These are phyloP conservation scores for Heteromormyrus szaboi DNA, from an alignment of 2,797 vertebrate species.

Conservation along the genomic window DNA sequence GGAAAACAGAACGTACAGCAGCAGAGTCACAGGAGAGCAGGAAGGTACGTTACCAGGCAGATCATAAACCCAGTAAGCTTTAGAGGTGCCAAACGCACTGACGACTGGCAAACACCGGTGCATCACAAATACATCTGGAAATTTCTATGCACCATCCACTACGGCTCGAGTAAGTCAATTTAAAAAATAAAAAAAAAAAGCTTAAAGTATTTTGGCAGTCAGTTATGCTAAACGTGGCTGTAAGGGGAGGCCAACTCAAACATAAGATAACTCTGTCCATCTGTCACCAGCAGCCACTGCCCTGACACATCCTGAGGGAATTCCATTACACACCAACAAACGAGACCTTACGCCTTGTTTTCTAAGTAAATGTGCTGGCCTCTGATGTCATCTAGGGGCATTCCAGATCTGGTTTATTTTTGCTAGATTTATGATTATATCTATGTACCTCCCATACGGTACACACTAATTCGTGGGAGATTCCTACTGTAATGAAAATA, in stretches of 20 bases:
- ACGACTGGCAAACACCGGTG: neutral
- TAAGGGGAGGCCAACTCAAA: neutral
- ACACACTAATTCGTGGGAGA: neutral
- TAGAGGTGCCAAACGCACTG: neutral
- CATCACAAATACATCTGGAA: neutral
- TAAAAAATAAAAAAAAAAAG: neutral
- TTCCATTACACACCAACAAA: neutral
- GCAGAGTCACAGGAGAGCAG: neutral
- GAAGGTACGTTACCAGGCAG: neutral
- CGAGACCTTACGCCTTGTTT: neutral
- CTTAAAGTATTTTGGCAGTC: neutral
- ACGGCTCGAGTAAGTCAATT: neutral
- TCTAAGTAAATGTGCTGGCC: neutral
- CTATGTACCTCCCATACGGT: neutral
- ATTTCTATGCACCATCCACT: neutral
- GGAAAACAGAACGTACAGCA: neutral
- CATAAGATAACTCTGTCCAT: neutral
- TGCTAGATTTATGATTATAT: neutral
- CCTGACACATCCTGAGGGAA: neutral
- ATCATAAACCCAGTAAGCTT: neutral
- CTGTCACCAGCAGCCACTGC: neutral
- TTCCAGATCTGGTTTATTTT: neutral
- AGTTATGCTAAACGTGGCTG: neutral
- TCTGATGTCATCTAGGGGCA: neutral
- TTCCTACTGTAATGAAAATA: neutral